Base-by-base conservation (phyloP, 2,797 vertebrate species). In the Platalea minor region DNA sequence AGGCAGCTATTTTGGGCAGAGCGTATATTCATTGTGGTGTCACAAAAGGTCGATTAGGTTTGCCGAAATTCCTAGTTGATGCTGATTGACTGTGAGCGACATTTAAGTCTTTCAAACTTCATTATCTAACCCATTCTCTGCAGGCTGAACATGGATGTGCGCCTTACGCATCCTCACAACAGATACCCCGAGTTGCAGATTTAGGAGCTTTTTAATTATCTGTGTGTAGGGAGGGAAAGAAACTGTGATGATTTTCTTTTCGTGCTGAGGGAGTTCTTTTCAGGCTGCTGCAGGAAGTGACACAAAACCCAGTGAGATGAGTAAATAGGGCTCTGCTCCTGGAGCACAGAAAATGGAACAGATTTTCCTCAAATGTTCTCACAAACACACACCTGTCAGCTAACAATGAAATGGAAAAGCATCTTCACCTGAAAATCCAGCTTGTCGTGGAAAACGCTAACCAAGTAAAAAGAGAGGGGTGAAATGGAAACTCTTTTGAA, bases 11-110 rank as follows among this genome's bases (percentile, higher is more conserved):
- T 96, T 93, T 94, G 85, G 95, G 93, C 87, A 93, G 94, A 93
- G 92, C 7, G 0, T 91, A 37, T 81, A 89, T 88, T 94, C 94
- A 96, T 91, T 96, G 95, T 96, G 65, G 79, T 94, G 94, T 93
- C 95, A 95, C 87, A 93, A 96, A 95, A 95, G 94, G 95, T 96
- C 89, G 73, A 95, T 94, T 96, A 96, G 91, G 93, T 94, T 84
- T 81, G 76, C 51, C 0, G 17, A 92, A 96, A 96, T 86, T 96
- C 65, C 76, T 94, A 73, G 57, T 89, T 95, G 95, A 94, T 96
- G 79, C 85, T 94, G 94, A 96, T 92, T 96, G 95, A 97, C 85
- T 84, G 85, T 68, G 69, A 89, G 82, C 3, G 13, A 89, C 95
- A 91, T 94, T 96, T 89, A 84, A 96, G 85, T 93, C 89, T 96